Base-by-base conservation (phyloP, 2,797 vertebrate species). In the Chelon auratus region DNA sequence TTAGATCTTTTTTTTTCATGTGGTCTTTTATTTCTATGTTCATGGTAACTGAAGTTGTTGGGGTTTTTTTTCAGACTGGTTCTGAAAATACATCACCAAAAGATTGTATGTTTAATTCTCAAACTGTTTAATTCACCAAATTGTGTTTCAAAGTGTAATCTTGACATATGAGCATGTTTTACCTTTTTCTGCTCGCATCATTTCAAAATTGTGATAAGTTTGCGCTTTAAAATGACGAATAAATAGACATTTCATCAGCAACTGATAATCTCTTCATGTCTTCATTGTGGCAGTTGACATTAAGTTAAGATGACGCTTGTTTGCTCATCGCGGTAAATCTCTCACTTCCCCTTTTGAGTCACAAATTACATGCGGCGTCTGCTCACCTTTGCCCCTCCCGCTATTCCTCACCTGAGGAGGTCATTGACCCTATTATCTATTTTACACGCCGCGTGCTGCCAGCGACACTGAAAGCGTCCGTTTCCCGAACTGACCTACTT, bases 181-280 rank as follows among this genome's bases (percentile, higher is more conserved):
- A 14, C 1, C 42, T 43, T 53, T 62, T 53, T 62, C 13, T 47
- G 26, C 8, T 64, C 4, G 1, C 52, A 45, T 61, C 3, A 55
- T 40, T 22, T 60, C 56, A 17, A 64, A 40, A 73, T 55, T 91
- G 68, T 92, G 64, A 73, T 63, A 62, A 70, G 17, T 42, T 57
- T 90, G 64, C 71, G 72, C 39, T 87, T 77, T 59, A 75, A 71
- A 81, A 82, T 68, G 78, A 84, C 22, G 0, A 93, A 93, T 93
- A 94, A 93, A 94, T 79, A 18, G 55, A 77, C 77, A 63, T 91
- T 87, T 84, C 67, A 86, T 78, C 79, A 87, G 75, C 80, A 65
- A 82, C 76, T 72, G 43, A 70, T 78, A 50, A 73, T 88, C 77
- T 90, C 77, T 67, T 81, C 62, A 89, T 78, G 85, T 93, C 83